Evolutionary conservation across 1,140 invertebrate genomes (phyloP).

Genomic region (Cyrtorhinus lividipennis): DNA sequence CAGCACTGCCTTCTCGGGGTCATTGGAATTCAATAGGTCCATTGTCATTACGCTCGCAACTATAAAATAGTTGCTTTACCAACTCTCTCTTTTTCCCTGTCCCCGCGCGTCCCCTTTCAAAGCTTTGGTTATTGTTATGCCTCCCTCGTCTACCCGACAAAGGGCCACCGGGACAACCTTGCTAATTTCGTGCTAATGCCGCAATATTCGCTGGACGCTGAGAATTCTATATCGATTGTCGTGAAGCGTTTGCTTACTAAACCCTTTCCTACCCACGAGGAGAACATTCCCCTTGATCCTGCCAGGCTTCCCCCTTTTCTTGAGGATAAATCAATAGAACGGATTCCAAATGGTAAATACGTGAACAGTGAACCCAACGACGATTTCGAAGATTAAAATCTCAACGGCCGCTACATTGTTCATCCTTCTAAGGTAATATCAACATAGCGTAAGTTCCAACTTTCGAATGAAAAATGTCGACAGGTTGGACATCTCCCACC

Average conservation of each 20-base stretch:
- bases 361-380: background rate
- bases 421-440: slow-evolving; percentile 3
- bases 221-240: background rate
- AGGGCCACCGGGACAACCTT: slow-evolving; percentile 2
- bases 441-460: background rate
- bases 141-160: background rate
- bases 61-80: slow-evolving; percentile 10
- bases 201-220: background rate
- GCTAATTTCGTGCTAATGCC: slow-evolving; percentile 8
- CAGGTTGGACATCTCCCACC: background rate
- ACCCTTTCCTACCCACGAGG: background rate
- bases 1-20: background rate
- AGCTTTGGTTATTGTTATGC: slow-evolving; percentile 7
- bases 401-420: background rate
- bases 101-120: slow-evolving; percentile 1
- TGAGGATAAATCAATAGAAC: slow-evolving; percentile 2
- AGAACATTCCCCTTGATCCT: slow-evolving; percentile 1
- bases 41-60: slow-evolving; percentile 6
- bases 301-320: background rate
- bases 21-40: slow-evolving; percentile 9
- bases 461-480: background rate
- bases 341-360: slow-evolving; percentile 4
- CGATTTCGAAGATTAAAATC: slow-evolving; percentile 8
- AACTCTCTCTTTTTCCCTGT: too few relatives aligned
- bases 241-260: background rate